Base-by-base conservation (phyloP, 1,140 invertebrate genomes). In the Brachionus rubens region DNA sequence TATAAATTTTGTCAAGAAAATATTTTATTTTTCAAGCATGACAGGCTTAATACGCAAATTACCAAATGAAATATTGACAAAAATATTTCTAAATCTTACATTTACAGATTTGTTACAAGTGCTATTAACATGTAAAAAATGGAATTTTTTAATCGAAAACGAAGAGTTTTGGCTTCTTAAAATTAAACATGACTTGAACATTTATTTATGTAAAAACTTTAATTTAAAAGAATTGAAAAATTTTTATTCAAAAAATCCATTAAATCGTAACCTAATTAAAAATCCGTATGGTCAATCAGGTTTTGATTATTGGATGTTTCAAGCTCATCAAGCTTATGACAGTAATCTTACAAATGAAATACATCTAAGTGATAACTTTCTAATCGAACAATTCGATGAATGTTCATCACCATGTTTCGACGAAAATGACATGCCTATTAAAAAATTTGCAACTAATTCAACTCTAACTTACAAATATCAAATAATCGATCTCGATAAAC, bases 371-470 rank as follows among this genome's bases (percentile, higher is more conserved):
- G 10, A 36, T 28, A 33, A 7, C n/a, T 59, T 19, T 33, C 19
- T 59, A 14, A 59, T 59, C n/a, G 54, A 59, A 28, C 28, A 59
- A 33, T 36, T 33, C n/a, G 30, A 59, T 36, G 54, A 59, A 59
- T 59, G 54, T 33, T 36, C 28, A 19, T 28, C 36, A n/a, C 26
- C 28, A 33, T 16, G 16, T 19, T 59, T 16, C 16, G 30, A 59
- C 36, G 54, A 59, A 36, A 33, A 33, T 9, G 36, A 59, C 6
- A 33, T 2, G 9, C 54, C 54, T 16, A 59, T 59, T 1, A 59
- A 59, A 36, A 59, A 59, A 59, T 59, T 59, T 59, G 54, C 54
- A 12, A 59, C 54, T 19, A 33, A 26, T n/a, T 59, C 28, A 12
- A 36, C 54, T 2, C 19, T 59, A 33, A 36, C 36, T 6, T 59